Percentiles rank a stretch among this genome's conserved stretches.
These are phyloP conservation scores for Hypolimnas misippus DNA, from an alignment of 2,888 invertebrate genomes.

Conservation along the genomic window DNA sequence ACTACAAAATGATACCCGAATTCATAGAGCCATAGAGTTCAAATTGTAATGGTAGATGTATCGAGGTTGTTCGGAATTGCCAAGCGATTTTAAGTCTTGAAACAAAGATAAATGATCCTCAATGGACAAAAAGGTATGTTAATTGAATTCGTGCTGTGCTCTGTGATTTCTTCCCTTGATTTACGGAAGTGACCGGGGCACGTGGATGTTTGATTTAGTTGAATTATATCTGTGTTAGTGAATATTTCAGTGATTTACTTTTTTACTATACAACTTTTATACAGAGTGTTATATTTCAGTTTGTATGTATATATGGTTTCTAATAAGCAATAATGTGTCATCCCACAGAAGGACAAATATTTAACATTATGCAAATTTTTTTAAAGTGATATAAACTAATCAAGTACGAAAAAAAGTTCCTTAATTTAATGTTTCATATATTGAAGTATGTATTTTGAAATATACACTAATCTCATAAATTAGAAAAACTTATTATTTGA, in stretches of 20 bases:
- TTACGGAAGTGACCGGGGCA: constrained; percentile 35
- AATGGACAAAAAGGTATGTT: constrained; percentile 38
- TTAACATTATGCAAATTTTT: too few relatives aligned
- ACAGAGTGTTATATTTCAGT: too few relatives aligned
- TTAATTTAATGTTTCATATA: too few relatives aligned
- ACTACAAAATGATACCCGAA: constrained; percentile 1
- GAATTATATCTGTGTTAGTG: neutral
- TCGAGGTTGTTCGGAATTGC: constrained; percentile 20
- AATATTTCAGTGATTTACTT: neutral
- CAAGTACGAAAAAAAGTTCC: too few relatives aligned
- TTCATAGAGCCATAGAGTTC: constrained; percentile 10
- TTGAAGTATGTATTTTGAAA: too few relatives aligned
- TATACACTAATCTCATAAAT: too few relatives aligned
- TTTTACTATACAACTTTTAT: too few relatives aligned
- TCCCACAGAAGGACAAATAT: too few relatives aligned
- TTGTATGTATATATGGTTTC: too few relatives aligned
- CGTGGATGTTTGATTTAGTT: constrained; percentile 31
- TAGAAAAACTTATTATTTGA: too few relatives aligned
- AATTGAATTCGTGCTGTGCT: constrained; percentile 39
- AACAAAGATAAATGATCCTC: constrained; percentile 36
- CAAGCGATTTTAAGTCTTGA: constrained; percentile 35
- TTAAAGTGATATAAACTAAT: too few relatives aligned
- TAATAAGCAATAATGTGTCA: too few relatives aligned
- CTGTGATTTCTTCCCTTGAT: constrained; percentile 37
- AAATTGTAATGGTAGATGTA: constrained; percentile 18